Conservation (phyloP, 2,113 vertebrate genomes). For the Pituophis catenifer region DNA sequence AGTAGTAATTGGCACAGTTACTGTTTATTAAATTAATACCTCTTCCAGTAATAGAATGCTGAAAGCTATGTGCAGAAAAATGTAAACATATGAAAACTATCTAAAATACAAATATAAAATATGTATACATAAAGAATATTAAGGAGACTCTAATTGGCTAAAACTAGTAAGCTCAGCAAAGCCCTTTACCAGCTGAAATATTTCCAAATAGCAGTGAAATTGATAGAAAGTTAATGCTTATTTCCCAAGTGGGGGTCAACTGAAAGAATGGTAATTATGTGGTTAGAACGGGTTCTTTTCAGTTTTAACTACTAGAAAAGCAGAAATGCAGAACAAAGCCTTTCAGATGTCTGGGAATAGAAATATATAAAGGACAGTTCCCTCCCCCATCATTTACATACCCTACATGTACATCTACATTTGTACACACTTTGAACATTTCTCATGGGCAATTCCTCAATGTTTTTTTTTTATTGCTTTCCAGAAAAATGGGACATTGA, state of each 20-base stretch:
- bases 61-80: not conserved
- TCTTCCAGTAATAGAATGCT: not conserved
- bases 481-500: not conserved
- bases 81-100: not conserved
- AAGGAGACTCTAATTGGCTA: slow-evolving; percentile 1
- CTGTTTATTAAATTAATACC: not conserved
- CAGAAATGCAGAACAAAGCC: not conserved
- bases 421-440: not conserved
- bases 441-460: not conserved
- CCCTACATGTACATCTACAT: not conserved
- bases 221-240: not conserved
- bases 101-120: not conserved
- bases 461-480: not conserved
- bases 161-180: slow-evolving; percentile 2
- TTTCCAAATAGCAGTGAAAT: slow-evolving; percentile 1
- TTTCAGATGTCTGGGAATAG: not conserved
- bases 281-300: not conserved
- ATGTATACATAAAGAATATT: not conserved
- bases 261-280: not conserved
- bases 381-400: not conserved
- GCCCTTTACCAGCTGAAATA: not conserved
- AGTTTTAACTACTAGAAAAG: not conserved
- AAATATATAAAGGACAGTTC: not conserved
- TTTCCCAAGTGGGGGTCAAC: not conserved
- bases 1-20: not conserved